Conservation (phyloP, 64 coral and sea anemone genomes). For the Hydrozoanthus tunicans region DNA sequence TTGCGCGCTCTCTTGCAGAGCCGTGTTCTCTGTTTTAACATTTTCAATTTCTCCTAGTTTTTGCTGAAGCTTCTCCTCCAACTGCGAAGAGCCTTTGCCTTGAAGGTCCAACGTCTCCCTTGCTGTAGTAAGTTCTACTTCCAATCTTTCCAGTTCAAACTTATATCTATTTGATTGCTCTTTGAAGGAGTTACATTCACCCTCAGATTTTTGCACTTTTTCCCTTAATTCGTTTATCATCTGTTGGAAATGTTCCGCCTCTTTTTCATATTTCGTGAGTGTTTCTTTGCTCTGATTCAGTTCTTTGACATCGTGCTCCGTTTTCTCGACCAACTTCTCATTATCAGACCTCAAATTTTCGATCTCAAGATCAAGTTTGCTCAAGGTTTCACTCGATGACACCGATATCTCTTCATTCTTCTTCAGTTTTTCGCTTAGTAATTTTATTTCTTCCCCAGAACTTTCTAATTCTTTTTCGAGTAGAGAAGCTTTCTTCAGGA, state of each 20-base stretch:
- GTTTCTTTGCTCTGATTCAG: conserved; percentile 48
- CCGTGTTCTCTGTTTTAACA: conserved; percentile 55
- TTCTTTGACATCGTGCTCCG: conserved; percentile 55
- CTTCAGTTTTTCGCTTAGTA: conserved; percentile 26
- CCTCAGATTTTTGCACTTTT: conserved; percentile 54
- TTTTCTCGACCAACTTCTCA: conserved; percentile 29
- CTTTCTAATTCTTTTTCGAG: conserved; percentile 57
- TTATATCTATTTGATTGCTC: conserved; percentile 56
- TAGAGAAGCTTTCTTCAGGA: conserved; percentile 34
- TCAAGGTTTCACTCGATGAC: conserved; percentile 50
- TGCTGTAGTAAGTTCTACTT: conserved; percentile 33
- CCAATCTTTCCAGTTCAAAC: conserved; percentile 57
- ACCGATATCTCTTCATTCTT: conserved; percentile 29
- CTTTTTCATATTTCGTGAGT: conserved; percentile 59
- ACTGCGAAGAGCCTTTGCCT: conserved; percentile 37
- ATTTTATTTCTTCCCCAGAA: conserved; percentile 62
- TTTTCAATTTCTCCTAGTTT: conserved; percentile 40
- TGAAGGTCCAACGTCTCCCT: conserved; percentile 50
- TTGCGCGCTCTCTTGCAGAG: conserved; percentile 48
- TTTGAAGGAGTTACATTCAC: conserved; percentile 61
- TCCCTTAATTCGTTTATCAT: conserved; percentile 66
- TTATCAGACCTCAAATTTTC: conserved; percentile 44
- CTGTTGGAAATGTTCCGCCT: conserved; percentile 68
- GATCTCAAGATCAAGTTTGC: conserved; percentile 37
- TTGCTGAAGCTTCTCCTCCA: conserved; percentile 69